phyloP scores from a whole-genome alignment of 2,888 invertebrate species.

The Odontomyia ornata region DNA sequence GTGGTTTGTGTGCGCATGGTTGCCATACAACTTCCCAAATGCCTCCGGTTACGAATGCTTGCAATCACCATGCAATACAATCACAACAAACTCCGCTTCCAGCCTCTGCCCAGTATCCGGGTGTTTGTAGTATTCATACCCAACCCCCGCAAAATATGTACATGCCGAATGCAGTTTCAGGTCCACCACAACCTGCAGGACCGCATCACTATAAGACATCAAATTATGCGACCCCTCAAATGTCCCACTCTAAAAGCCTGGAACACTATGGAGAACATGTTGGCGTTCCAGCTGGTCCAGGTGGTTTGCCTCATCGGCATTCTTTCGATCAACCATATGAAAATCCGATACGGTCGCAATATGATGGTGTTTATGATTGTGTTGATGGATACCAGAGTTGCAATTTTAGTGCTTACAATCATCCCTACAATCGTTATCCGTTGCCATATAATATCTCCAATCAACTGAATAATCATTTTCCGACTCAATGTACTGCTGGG shows the following conservation, averaged over 20 bases:
- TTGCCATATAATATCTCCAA: slow-evolving; percentile 62
- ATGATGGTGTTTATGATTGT: slow-evolving; percentile 61
- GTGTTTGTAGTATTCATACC: slow-evolving; percentile 52
- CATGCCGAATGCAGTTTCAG: slow-evolving; percentile 44
- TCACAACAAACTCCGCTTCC: not conserved
- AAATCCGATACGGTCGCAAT: slow-evolving; percentile 55
- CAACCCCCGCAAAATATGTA: slow-evolving; percentile 44
- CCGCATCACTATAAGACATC: slow-evolving; percentile 37
- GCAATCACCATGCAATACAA: slow-evolving; percentile 50
- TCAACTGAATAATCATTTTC: slow-evolving; percentile 55
- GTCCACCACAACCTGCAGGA: slow-evolving; percentile 30
- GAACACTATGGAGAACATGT: slow-evolving; percentile 61
- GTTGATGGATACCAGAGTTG: slow-evolving; percentile 55
- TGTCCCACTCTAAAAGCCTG: slow-evolving; percentile 63
- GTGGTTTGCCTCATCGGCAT: slow-evolving; percentile 59
- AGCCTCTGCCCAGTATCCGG: slow-evolving; percentile 35
- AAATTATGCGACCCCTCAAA: slow-evolving; percentile 51
- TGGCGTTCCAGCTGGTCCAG: slow-evolving; percentile 51
- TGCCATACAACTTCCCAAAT: slow-evolving; percentile 40
- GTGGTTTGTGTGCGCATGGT: slow-evolving; percentile 46
- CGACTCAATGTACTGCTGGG: not conserved
- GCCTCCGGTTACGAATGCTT: slow-evolving; percentile 36
- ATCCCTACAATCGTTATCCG: slow-evolving; percentile 63
- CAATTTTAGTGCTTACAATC: slow-evolving; percentile 53
- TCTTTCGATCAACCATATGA: slow-evolving; percentile 63